A percentile compares a stretch with the other conserved stretches of the same genome.
Conservation (phyloP, 1,140 invertebrate genomes). For the Neuroterus valhalla region DNA sequence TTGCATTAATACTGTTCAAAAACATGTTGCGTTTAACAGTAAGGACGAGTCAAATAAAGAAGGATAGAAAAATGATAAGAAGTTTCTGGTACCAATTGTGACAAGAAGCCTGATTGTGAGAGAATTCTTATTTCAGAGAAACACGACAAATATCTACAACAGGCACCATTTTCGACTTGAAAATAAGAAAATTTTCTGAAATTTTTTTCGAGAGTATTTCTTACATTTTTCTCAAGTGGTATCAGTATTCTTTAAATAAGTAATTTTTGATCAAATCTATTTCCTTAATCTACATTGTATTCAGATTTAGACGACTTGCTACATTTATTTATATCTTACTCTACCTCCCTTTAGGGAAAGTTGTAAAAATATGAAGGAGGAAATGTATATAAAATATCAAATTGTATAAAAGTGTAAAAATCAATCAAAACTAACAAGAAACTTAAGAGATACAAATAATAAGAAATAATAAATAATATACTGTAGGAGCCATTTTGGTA, state of each 20-base stretch:
- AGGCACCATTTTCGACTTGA: no score
- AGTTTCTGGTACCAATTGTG: not conserved
- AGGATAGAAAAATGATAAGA: not conserved
- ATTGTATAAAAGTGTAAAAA: slow-evolving; percentile 26
- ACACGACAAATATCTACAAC: no score
- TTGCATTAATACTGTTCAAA: slow-evolving; percentile 20
- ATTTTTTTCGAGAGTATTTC: not conserved
- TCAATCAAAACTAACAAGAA: not conserved
- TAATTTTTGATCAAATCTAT: slow-evolving; percentile 18
- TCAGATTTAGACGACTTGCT: slow-evolving; percentile 4
- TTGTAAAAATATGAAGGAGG: not conserved
- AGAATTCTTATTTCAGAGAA: not conserved
- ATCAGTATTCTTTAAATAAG: not conserved
- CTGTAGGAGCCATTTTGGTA: not conserved
- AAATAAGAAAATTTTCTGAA: not conserved
- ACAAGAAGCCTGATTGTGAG: not conserved
- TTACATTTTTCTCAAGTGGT: not conserved
- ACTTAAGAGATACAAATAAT: not conserved
- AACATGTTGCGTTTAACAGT: slow-evolving; percentile 13
- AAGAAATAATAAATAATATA: not conserved
- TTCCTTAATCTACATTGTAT: slow-evolving; percentile 4
- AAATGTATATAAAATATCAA: slow-evolving; percentile 27
- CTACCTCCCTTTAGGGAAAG: not conserved
- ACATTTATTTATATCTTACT: slow-evolving; percentile 14
- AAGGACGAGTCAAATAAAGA: not conserved